A percentile compares a stretch with the other conserved stretches of the same genome.
phyloP scores from a whole-genome alignment of 2,113 vertebrate genomes.

The Campylorhamphus procurvoides region DNA sequence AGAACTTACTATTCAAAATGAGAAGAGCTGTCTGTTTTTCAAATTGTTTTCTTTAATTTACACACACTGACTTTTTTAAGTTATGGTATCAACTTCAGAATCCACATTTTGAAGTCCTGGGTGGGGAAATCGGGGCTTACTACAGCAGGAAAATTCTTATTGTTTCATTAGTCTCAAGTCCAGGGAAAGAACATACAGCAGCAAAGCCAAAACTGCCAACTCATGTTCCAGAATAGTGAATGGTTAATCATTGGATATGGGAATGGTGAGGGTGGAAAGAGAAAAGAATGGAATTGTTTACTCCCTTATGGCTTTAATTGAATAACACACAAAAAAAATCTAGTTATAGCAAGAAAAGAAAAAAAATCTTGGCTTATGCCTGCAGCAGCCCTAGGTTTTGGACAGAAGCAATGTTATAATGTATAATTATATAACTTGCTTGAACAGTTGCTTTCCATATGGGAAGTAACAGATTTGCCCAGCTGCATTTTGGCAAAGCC shows the following conservation, averaged over 20 bases:
- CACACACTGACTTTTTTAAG: not conserved
- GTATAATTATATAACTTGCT: slow-evolving; percentile 68
- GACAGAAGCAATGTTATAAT: slow-evolving; percentile 63
- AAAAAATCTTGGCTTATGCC: slow-evolving; percentile 49
- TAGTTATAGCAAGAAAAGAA: slow-evolving; percentile 21
- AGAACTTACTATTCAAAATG: not conserved
- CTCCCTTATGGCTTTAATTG: slow-evolving; percentile 35
- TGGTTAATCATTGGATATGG: not conserved
- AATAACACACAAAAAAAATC: not conserved
- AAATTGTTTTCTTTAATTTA: not conserved
- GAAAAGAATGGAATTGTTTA: not conserved
- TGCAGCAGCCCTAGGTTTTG: slow-evolving; percentile 31
- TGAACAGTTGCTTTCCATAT: slow-evolving; percentile 74
- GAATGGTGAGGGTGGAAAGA: slow-evolving; percentile 2
- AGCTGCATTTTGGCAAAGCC: slow-evolving; percentile 65
- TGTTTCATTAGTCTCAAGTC: not conserved
- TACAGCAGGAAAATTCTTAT: not conserved
- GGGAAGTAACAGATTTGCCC: slow-evolving; percentile 70
- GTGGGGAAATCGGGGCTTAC: not conserved
- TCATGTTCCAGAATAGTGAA: not conserved
- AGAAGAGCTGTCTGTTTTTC: not conserved
- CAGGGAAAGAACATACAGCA: not conserved
- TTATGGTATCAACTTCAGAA: not conserved
- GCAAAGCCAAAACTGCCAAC: slow-evolving; percentile 10
- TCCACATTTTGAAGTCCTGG: not conserved